Conservation (phyloP, 2,113 vertebrate species). For the Tiliqua scincoides region DNA sequence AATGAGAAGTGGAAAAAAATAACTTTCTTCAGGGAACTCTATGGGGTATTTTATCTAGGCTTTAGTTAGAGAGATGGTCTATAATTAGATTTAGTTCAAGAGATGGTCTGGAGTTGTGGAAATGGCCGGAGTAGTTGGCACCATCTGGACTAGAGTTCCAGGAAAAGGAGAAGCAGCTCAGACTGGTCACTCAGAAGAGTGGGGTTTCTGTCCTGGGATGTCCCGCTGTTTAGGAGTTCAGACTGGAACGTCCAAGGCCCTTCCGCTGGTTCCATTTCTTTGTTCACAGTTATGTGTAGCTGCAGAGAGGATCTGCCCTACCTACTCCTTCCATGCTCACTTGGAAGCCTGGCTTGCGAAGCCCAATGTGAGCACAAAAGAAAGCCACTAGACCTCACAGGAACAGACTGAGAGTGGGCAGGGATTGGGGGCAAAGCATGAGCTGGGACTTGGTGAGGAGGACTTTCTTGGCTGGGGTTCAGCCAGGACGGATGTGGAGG, state of each 20-base stretch:
- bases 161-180: neutral
- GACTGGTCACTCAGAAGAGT: neutral
- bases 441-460: slow-evolving; percentile 44
- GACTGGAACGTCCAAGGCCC: neutral
- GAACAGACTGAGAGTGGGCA: neutral
- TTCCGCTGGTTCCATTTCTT: neutral
- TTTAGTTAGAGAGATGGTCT: too few relatives aligned
- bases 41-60: neutral
- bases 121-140: neutral
- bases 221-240: neutral
- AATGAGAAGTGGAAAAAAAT: neutral
- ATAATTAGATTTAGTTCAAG: too few relatives aligned
- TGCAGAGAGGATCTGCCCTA: neutral
- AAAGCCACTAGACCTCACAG: neutral
- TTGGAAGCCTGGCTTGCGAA: rapidly evolving
- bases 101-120: too few relatives aligned
- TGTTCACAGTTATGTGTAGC: neutral
- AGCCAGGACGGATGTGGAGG: slow-evolving; percentile 21
- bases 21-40: neutral
- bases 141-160: neutral
- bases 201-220: rapidly evolving
- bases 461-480: slow-evolving; percentile 52
- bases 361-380: neutral
- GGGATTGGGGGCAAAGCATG: neutral
- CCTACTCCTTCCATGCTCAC: slow-evolving; percentile 14